Evolutionary conservation across 2,113 vertebrate genomes (phyloP).

Genomic region (Bolborhynchus lineola): DNA sequence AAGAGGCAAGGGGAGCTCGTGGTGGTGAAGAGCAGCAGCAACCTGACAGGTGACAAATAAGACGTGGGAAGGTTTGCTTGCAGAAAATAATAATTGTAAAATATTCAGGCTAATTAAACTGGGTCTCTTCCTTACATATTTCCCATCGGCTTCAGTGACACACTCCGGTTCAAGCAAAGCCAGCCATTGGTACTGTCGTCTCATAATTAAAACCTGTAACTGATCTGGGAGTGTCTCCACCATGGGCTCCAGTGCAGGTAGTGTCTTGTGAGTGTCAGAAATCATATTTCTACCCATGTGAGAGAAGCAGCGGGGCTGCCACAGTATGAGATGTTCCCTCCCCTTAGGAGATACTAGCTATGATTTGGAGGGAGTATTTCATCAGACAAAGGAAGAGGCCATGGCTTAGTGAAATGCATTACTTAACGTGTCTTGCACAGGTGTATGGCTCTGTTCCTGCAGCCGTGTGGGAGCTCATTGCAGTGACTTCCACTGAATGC

Average conservation of each 20-base stretch:
- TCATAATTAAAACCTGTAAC: constrained; percentile 70
- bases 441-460: neutral
- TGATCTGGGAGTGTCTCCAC: constrained; percentile 17
- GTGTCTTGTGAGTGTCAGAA: neutral
- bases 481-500: neutral
- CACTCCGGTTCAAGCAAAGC: constrained; percentile 55
- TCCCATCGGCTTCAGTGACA: constrained; percentile 61
- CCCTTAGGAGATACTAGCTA: neutral
- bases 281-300: neutral
- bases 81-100: constrained; percentile 58
- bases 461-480: neutral
- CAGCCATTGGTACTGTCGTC: constrained; percentile 48
- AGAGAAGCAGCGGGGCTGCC: neutral
- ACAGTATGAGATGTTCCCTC: neutral
- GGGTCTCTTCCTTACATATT: constrained; percentile 59
- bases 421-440: neutral
- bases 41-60: constrained; percentile 63
- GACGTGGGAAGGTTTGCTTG: constrained; percentile 57
- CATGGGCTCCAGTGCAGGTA: neutral
- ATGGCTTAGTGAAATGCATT: neutral
- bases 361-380: neutral
- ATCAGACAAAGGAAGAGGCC: neutral
- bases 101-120: constrained; percentile 78
- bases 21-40: constrained; percentile 65
- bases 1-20: constrained; percentile 29